A percentile compares a stretch with the other conserved stretches of the same genome.
phyloP scores from a whole-genome alignment of 1,140 invertebrate species.

The Papilio glaucus region DNA sequence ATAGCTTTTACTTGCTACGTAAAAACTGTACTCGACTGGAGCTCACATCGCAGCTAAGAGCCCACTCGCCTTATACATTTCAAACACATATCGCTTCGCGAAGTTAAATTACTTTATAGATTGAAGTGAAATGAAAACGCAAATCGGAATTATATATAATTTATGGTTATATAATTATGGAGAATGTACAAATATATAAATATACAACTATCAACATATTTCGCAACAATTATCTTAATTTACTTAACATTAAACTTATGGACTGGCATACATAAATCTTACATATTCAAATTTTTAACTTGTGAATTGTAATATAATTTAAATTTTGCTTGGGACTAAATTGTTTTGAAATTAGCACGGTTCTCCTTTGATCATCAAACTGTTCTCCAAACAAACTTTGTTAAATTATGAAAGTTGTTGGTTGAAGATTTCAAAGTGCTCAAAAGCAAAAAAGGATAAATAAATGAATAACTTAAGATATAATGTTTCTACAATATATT shows the following conservation, averaged over 20 bases:
- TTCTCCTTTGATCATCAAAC: conserved; percentile 6
- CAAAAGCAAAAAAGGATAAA: not conserved
- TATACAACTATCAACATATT: not conserved
- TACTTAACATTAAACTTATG: too few relatives aligned
- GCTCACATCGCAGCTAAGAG: conserved; percentile 19
- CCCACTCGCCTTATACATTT: conserved; percentile 9
- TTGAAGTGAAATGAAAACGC: not conserved
- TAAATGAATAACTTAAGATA: not conserved
- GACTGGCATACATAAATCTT: too few relatives aligned
- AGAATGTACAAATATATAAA: not conserved
- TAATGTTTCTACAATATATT: not conserved
- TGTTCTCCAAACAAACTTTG: conserved; percentile 17
- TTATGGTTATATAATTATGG: not conserved
- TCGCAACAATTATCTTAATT: too few relatives aligned
- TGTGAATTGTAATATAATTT: not conserved
- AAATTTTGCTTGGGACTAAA: not conserved
- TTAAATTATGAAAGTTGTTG: conserved; percentile 19
- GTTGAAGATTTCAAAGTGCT: conserved; percentile 14
- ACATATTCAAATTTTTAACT: too few relatives aligned
- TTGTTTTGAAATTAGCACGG: conserved; percentile 4
- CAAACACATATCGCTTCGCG: not conserved
- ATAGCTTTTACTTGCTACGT: conserved; percentile 21
- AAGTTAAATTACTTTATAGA: conserved; percentile 13
- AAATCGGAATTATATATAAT: not conserved
- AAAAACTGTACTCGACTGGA: conserved; percentile 32